phyloP scores from a whole-genome alignment of 2,888 invertebrate genomes.

The Calameuta pallipes region DNA sequence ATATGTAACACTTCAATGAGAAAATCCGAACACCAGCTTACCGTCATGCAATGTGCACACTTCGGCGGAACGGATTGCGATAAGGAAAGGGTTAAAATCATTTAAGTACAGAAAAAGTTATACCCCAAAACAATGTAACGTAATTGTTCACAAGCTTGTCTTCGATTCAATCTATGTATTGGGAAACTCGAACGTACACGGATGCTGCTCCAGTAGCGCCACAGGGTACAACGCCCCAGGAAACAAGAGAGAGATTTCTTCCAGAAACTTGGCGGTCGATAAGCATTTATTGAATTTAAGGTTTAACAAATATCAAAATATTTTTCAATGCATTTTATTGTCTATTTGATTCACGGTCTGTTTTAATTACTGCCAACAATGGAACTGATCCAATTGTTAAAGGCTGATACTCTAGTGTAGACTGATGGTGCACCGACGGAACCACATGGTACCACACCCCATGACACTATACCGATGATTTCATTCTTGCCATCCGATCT shows the following conservation, averaged over 20 bases:
- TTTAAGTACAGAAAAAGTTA: too few relatives aligned
- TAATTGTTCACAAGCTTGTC: slow-evolving; percentile 26
- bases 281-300: not conserved
- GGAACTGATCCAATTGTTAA: slow-evolving; percentile 60
- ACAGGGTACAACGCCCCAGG: slow-evolving; percentile 66
- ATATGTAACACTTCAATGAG: too few relatives aligned
- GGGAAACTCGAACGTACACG: slow-evolving; percentile 65
- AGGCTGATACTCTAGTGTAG: slow-evolving; percentile 64
- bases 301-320: not conserved
- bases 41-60: too few relatives aligned
- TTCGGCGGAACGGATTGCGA: too few relatives aligned
- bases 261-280: not conserved
- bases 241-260: slow-evolving; percentile 46
- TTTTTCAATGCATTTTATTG: not conserved
- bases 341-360: not conserved
- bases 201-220: slow-evolving; percentile 63
- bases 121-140: not conserved
- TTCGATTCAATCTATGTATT: slow-evolving; percentile 58
- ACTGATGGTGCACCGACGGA: slow-evolving; percentile 63
- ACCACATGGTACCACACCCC: slow-evolving; percentile 67
- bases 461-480: slow-evolving; percentile 73
- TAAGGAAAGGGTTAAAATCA: too few relatives aligned
- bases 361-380: slow-evolving; percentile 11
- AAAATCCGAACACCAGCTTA: too few relatives aligned
- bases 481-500: slow-evolving; percentile 72